A percentile compares a stretch with the other conserved stretches of the same genome.
Evolutionary conservation across 2,797 vertebrate species (phyloP).

Genomic region (Halcyon leucocephala): DNA sequence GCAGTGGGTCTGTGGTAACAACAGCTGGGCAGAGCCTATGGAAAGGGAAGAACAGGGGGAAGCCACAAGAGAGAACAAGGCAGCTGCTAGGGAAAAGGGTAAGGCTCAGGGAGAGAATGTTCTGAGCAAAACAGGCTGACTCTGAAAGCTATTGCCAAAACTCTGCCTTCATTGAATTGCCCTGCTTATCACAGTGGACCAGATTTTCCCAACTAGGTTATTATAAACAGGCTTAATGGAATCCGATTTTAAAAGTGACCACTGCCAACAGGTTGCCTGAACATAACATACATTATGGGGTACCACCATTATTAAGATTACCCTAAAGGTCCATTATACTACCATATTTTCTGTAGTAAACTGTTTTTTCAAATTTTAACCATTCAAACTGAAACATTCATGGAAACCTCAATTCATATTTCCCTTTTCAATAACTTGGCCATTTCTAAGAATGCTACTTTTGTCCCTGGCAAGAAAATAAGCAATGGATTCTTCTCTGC

Average conservation of each 20-base stretch:
- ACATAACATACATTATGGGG: rapidly evolving
- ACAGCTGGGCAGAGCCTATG: not conserved
- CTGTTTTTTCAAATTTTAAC: not conserved
- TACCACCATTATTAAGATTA: not conserved
- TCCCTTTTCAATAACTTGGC: not conserved
- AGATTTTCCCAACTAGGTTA: not conserved
- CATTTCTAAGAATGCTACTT: not conserved
- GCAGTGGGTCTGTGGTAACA: not conserved
- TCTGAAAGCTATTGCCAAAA: not conserved
- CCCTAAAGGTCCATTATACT: not conserved
- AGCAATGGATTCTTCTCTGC: not conserved
- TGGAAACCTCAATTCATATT: not conserved
- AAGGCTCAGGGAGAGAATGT: not conserved
- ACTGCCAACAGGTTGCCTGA: not conserved
- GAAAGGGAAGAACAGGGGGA: not conserved
- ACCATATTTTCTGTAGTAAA: not conserved
- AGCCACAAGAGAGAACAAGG: not conserved
- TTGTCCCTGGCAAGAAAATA: not conserved
- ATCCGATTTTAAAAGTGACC: not conserved
- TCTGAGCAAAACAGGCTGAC: not conserved
- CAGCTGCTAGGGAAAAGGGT: not conserved
- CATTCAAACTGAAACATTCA: not conserved
- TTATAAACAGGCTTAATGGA: not conserved
- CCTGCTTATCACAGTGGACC: not conserved
- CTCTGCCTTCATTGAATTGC: not conserved